These are phyloP conservation scores for Syngnathoides biaculeatus DNA, from an alignment of 2,113 vertebrate genomes.

Conservation along the genomic window DNA sequence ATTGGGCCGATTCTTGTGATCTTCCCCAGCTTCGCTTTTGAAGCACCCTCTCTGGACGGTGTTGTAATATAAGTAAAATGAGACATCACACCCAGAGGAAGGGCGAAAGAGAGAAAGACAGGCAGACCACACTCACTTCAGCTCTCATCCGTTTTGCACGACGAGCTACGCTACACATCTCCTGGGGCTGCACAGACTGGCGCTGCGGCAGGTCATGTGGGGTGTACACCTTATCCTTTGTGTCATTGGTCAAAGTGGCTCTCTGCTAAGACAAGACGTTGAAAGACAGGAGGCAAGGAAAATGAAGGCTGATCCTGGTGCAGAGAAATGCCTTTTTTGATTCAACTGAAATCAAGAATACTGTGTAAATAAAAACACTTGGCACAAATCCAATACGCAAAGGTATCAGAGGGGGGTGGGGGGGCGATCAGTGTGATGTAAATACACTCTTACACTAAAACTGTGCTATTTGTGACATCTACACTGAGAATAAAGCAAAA, in stretches of 20 bases:
- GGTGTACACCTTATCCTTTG: constrained; percentile 95
- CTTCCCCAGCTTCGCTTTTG: constrained; percentile 80
- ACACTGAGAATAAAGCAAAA: neutral
- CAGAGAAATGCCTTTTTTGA: neutral
- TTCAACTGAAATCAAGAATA: neutral
- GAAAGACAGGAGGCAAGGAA: neutral
- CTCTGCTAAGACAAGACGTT: constrained; percentile 68
- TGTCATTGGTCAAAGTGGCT: constrained; percentile 85
- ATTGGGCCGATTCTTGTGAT: constrained; percentile 79
- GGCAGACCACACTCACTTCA: constrained; percentile 74
- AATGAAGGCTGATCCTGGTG: neutral
- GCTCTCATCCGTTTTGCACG: constrained; percentile 87
- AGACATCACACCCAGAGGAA: neutral
- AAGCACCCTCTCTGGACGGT: constrained; percentile 61
- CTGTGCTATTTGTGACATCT: neutral
- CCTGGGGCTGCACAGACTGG: constrained; percentile 84
- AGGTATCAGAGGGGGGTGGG: no score
- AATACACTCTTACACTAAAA: neutral
- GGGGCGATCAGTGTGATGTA: neutral
- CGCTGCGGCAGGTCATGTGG: constrained; percentile 92
- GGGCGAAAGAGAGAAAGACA: neutral
- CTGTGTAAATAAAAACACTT: no score
- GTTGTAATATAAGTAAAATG: neutral
- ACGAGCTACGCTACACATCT: constrained; percentile 85
- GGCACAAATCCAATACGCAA: no score